A percentile compares a stretch with the other conserved stretches of the same genome.
Evolutionary conservation across 2,888 invertebrate genomes (phyloP).

Genomic region (Limenitis camilla): DNA sequence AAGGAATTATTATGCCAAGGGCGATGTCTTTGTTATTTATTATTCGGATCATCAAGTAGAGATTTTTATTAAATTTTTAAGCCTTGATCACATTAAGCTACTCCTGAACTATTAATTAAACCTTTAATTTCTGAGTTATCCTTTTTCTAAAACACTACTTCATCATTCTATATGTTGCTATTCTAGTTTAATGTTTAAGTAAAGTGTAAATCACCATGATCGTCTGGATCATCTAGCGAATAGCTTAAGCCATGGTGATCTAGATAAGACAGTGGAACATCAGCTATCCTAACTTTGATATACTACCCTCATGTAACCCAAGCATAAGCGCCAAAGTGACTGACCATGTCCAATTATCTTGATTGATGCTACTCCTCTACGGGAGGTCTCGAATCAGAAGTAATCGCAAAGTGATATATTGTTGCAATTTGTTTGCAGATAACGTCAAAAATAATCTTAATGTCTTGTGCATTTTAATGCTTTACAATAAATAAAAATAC

Average conservation of each 20-base stretch:
- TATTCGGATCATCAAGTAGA: conserved; percentile 23
- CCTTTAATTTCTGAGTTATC: no score
- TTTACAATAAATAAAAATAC: not conserved
- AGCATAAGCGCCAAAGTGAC: conserved; percentile 24
- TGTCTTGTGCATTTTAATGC: not conserved
- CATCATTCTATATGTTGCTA: no score
- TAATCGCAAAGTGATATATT: conserved; percentile 29
- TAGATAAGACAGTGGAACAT: no score
- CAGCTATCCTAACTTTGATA: no score
- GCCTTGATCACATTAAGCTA: no score
- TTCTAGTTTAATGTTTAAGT: no score
- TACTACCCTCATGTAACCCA: no score
- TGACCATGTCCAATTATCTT: conserved; percentile 38
- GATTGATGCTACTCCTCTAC: conserved; percentile 37
- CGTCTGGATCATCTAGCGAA: no score
- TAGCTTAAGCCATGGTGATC: no score
- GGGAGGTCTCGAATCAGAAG: conserved; percentile 28
- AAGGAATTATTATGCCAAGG: conserved; percentile 17
- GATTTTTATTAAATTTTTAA: conserved; percentile 24
- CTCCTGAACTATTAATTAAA: no score
- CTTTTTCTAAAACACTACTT: no score
- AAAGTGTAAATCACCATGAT: no score
- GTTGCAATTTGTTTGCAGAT: conserved; percentile 26
- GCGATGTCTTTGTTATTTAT: conserved; percentile 27
- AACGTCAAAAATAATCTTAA: not conserved